phyloP scores from a whole-genome alignment of 2,113 vertebrate genomes.

The Pteruthius melanotis region DNA sequence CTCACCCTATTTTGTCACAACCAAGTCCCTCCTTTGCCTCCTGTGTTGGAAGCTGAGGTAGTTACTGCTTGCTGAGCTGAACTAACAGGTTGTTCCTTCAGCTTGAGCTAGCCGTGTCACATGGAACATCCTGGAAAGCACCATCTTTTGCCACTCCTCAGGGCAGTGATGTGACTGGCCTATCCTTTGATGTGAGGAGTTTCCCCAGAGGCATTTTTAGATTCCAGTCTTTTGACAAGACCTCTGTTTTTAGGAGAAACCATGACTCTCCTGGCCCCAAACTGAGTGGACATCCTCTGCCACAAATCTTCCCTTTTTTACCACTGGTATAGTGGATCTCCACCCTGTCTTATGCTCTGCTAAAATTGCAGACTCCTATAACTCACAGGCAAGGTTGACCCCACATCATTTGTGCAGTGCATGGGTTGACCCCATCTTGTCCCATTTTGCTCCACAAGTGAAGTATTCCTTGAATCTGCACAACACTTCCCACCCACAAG shows the following conservation, averaged over 20 bases:
- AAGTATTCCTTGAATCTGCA: rapidly evolving
- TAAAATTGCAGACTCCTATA: neutral
- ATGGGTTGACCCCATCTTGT: neutral
- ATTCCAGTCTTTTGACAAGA: neutral
- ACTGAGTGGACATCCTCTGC: neutral
- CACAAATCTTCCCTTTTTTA: neutral
- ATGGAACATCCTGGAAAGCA: neutral
- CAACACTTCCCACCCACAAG: neutral
- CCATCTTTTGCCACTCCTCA: neutral
- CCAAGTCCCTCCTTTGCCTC: neutral
- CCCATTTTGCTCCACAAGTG: neutral
- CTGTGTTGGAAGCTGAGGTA: neutral
- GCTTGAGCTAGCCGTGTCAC: neutral
- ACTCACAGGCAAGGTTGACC: neutral
- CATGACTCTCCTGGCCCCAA: neutral
- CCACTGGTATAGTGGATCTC: neutral
- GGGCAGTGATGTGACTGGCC: neutral
- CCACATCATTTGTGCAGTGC: neutral
- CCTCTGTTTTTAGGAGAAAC: neutral
- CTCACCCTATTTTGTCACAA: neutral
- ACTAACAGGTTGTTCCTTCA: neutral
- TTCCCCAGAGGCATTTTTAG: neutral
- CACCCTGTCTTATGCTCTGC: neutral
- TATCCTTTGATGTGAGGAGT: neutral
- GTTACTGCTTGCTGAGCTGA: neutral